Evolutionary conservation across 2,888 invertebrate species (phyloP), one percentile per base, ranked within the genome.

Genomic region (Drosophila engyochracea): DNA sequence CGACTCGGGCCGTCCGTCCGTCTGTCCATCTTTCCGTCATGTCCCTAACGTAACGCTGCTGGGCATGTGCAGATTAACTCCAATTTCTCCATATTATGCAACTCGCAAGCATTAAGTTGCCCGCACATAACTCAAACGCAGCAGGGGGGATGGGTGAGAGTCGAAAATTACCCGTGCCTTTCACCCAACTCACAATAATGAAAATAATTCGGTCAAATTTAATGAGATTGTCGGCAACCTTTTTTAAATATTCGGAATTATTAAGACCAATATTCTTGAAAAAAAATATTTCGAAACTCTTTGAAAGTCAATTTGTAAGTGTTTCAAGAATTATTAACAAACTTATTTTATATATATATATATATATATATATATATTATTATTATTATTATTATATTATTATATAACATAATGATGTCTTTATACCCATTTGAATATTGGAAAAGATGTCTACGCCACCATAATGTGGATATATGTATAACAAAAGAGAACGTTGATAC

Each of bases 161-260:
- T 62, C 35, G 33, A 61, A 79, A 69, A 70, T 69, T 59, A 52
- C 53, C 49, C 54, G 16, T 30, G 44, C 60, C 37, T 14, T 37
- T 54, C 16, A 35, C 49, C 35, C 54, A 55, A 55, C 65, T 70
- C 19, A 31, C 54, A 54, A 70, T 61, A 76, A 70, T 67, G 60
- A 70, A 77, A 76, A 70, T 39, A 73, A 72, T 39, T 67, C 88
- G 53, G 57, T 79, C 76, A 81, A 89, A 87, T 89, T 89, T 70
- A 81, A 83, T 73, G 22, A 79, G 81, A 83, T 86, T 89, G 64
- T 70, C 68, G 60, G 59, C 74, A 83, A 86, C 84, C 81, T 89
- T 85, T 76, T 70, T 68, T 64, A 68, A 74, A 75, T 82, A 70
- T 62, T 30, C 30, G 5, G 28, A 28, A 28, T 5, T 28, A 28